Percentiles rank a stretch among this genome's conserved stretches.
Conservation (phyloP, 2,888 invertebrate species). For the Tipula lateralis region DNA sequence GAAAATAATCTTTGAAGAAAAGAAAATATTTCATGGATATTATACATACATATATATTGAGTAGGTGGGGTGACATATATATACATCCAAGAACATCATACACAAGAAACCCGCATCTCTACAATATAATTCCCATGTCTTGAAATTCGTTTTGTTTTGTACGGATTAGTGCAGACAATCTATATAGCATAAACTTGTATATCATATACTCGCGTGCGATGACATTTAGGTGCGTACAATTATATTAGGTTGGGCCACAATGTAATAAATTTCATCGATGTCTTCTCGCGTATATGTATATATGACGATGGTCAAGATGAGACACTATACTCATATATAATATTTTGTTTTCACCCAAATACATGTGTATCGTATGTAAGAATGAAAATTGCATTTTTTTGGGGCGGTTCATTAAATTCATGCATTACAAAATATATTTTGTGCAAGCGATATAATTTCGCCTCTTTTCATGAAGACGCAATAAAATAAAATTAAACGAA, state of each 20-base stretch:
- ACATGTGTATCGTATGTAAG: not conserved
- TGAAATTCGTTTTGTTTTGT: not conserved
- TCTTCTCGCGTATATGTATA: not conserved
- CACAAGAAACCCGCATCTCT: not conserved
- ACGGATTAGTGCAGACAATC: not conserved
- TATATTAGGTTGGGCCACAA: not conserved
- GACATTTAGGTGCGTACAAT: slow-evolving; percentile 9
- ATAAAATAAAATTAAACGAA: not conserved
- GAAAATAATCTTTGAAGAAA: not conserved
- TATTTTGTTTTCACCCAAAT: not conserved
- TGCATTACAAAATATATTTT: not conserved
- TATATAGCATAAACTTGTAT: not conserved
- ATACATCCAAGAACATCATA: slow-evolving; percentile 1
- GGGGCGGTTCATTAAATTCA: not conserved
- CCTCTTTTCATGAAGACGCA: not conserved
- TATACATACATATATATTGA: too few relatives aligned
- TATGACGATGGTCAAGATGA: not conserved
- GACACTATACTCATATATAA: not conserved
- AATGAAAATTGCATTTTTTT: not conserved
- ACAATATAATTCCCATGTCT: not conserved
- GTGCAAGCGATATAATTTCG: not conserved
- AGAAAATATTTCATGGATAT: not conserved
- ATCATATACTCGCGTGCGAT: not conserved
- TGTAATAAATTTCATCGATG: not conserved
- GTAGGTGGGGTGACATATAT: not conserved